Base-by-base conservation (phyloP, 2,888 invertebrate genomes). In the Allolobophora icterica region DNA sequence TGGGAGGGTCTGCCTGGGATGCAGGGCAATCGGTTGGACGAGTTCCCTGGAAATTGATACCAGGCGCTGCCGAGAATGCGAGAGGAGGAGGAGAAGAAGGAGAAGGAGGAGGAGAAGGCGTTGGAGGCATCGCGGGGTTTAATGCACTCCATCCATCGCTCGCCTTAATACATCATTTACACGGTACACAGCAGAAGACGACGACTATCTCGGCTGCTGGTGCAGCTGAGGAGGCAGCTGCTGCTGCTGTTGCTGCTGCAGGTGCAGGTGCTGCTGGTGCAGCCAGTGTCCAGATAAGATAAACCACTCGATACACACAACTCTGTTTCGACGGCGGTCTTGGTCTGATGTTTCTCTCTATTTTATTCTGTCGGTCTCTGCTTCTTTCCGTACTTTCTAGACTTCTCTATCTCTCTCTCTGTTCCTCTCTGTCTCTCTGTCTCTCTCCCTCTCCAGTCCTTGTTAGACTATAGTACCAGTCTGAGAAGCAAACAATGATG, bases 1-100 rank as follows among this genome's bases (percentile, higher is more conserved):
- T 30, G 30, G 13, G 71, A 71, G 30, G 3, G n/a, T n/a, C 17
- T n/a, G 71, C 1, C n/a, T 71, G n/a, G 71, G 4, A 24, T 8
- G 52, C 21, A 71, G 71, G 71, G 71, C 71, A n/a, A n/a, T 71
- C 71, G 8, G 71, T 71, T 71, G 30, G 71, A 71, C 71, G 71
- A 71, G 71, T 71, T 71, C 71, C n/a, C 71, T 71, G 71, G 71
- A 71, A n/a, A 71, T 71, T n/a, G 71, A 71, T 71, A 30, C 30
- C 30, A n/a, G 1, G 71, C n/a, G 17, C 30, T 71, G 17, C 45
- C 45, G 19, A 45, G 45, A 45, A 45, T 4, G 45, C 19, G 45
- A 45, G 15, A 8, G 38, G 8, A 38, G 38, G 38, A 38, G 8
- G 8, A 38, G 38, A 38, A 38, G 38, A 8, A 38, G 38, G 38